phyloP scores from a whole-genome alignment of 2,888 invertebrate species.

The Cantharis nigra region DNA sequence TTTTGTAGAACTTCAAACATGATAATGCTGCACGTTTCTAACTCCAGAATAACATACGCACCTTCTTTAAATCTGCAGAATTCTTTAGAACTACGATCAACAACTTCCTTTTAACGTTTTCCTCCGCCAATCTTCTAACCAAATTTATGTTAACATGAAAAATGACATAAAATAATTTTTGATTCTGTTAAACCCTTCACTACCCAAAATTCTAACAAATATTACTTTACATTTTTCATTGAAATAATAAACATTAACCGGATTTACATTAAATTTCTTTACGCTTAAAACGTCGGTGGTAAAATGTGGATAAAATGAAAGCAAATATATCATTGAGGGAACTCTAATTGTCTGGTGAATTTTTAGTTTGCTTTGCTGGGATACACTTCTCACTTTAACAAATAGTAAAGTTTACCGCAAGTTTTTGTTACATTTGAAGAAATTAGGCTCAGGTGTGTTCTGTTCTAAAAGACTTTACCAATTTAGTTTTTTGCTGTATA shows the following conservation, averaged over 20 bases:
- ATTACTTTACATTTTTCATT: neutral
- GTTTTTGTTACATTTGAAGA: constrained; percentile 11
- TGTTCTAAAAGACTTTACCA: constrained; percentile 26
- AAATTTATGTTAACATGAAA: constrained; percentile 21
- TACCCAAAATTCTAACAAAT: neutral
- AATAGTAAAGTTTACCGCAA: constrained; percentile 19
- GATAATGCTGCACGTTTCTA: constrained; percentile 40
- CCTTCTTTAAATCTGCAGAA: constrained; percentile 22
- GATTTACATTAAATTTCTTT: neutral
- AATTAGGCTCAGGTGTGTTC: constrained; percentile 33
- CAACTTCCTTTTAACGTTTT: constrained; percentile 5
- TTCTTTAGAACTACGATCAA: constrained; percentile 17
- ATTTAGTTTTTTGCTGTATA: constrained; percentile 28
- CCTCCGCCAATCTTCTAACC: constrained; percentile 5
- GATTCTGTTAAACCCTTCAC: constrained; percentile 9
- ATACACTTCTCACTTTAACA: constrained; percentile 16
- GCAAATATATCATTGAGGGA: constrained; percentile 20
- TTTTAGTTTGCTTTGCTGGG: constrained; percentile 4
- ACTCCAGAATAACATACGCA: constrained; percentile 28
- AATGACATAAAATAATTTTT: constrained; percentile 12
- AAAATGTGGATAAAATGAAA: constrained; percentile 8
- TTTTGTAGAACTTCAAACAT: constrained; percentile 42
- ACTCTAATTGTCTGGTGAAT: constrained; percentile 16
- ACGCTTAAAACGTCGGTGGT: neutral
- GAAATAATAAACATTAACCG: neutral